These are phyloP conservation scores for Ariopsis seemanni DNA, from an alignment of 2,113 vertebrate species.

Conservation along the genomic window DNA sequence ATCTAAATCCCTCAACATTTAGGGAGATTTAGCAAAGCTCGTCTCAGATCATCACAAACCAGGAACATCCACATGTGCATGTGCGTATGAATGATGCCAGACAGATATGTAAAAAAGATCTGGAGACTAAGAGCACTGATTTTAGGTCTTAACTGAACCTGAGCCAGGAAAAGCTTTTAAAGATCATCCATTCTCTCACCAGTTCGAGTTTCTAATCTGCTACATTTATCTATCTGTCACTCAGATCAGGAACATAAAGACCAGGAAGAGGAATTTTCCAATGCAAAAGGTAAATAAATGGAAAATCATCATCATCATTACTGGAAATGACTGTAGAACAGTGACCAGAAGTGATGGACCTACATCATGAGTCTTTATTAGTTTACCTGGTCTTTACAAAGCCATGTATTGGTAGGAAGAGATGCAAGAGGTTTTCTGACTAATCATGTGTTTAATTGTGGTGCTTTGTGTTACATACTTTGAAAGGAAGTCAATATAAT, in stretches of 20 bases:
- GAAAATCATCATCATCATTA: neutral
- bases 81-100: slow-evolving; percentile 11
- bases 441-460: neutral
- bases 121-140: slow-evolving; percentile 11
- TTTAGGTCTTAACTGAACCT: neutral
- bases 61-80: slow-evolving; percentile 28
- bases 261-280: neutral
- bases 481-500: neutral
- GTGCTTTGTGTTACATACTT: neutral
- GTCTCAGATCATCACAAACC: slow-evolving; percentile 12
- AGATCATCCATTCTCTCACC: slow-evolving; percentile 30
- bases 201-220: slow-evolving; percentile 21
- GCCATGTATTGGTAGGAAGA: no score
- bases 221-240: neutral
- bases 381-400: neutral
- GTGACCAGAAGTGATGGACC: neutral
- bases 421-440: no score
- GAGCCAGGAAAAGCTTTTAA: slow-evolving; percentile 28
- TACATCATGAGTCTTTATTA: neutral
- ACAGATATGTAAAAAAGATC: slow-evolving; percentile 25
- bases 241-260: neutral
- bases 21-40: slow-evolving; percentile 7
- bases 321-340: neutral
- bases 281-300: neutral
- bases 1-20: slow-evolving; percentile 20